phyloP scores from a whole-genome alignment of 2,113 vertebrate genomes.

The Microtus pennsylvanicus region DNA sequence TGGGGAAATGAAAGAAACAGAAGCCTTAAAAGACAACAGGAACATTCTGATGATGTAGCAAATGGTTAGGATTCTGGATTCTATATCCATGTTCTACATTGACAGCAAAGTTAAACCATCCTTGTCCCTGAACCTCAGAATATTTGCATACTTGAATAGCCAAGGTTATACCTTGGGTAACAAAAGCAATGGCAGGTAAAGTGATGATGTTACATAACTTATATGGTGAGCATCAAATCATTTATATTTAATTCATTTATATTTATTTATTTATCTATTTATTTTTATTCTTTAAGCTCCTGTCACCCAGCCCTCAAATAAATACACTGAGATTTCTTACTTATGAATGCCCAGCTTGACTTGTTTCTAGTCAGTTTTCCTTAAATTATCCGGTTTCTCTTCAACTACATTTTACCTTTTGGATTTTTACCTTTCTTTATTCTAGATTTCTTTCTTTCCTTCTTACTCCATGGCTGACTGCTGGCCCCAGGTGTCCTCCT shows the following conservation, averaged over 20 bases:
- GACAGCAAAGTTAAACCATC: constrained; percentile 13
- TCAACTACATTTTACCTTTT: background rate
- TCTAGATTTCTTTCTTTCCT: background rate
- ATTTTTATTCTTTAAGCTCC: background rate
- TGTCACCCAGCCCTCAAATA: background rate
- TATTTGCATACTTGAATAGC: constrained; percentile 8
- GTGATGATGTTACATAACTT: background rate
- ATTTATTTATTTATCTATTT: too few species aligned
- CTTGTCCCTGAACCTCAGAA: background rate
- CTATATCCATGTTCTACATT: background rate
- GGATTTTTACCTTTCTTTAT: background rate
- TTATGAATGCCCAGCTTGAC: background rate
- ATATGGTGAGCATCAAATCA: background rate
- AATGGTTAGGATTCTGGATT: background rate
- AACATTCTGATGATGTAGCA: background rate
- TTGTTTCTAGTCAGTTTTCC: background rate
- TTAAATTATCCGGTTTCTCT: background rate
- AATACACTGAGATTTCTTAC: background rate
- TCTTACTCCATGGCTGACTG: background rate
- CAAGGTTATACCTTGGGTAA: background rate
- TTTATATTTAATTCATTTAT: background rate
- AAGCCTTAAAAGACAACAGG: background rate
- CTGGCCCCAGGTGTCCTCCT: background rate
- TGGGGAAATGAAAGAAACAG: background rate
- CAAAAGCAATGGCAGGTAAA: background rate